These are phyloP conservation scores for Nasonia vitripennis DNA, from an alignment of 1,140 invertebrate genomes.

Conservation along the genomic window DNA sequence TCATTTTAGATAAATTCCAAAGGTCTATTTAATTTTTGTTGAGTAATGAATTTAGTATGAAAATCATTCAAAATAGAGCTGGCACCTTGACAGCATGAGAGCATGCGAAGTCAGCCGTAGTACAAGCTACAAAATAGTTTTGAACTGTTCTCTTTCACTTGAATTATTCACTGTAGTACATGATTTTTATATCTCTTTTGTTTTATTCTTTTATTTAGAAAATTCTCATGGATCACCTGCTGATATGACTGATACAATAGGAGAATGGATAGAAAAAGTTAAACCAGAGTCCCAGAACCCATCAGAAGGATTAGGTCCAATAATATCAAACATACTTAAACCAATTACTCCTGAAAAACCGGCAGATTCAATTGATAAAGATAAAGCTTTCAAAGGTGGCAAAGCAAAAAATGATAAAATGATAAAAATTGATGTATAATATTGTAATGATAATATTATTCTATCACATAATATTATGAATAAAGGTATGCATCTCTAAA, in stretches of 20 bases:
- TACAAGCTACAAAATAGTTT: no score
- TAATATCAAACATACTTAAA: neutral
- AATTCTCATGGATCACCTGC: no score
- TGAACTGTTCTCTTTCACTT: no score
- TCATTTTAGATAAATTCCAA: neutral
- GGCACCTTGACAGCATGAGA: no score
- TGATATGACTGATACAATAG: neutral
- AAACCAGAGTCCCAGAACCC: neutral
- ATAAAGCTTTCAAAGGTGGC: neutral
- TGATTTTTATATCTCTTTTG: neutral
- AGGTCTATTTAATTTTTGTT: neutral
- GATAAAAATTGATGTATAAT: slow-evolving; percentile 12
- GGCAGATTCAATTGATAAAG: neutral
- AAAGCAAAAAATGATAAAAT: neutral
- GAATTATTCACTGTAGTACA: neutral
- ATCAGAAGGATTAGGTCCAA: neutral
- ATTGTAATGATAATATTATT: neutral
- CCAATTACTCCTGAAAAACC: neutral
- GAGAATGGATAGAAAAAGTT: neutral
- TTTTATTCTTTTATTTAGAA: neutral
- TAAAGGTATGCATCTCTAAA: no score
- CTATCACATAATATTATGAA: no score
- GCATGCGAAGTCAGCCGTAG: no score
- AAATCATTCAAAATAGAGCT: neutral
- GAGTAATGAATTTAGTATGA: neutral